Percentiles rank a stretch among this genome's conserved stretches.
These are phyloP conservation scores for Heptranchias perlo DNA, from an alignment of 2,113 vertebrate species.

Conservation along the genomic window DNA sequence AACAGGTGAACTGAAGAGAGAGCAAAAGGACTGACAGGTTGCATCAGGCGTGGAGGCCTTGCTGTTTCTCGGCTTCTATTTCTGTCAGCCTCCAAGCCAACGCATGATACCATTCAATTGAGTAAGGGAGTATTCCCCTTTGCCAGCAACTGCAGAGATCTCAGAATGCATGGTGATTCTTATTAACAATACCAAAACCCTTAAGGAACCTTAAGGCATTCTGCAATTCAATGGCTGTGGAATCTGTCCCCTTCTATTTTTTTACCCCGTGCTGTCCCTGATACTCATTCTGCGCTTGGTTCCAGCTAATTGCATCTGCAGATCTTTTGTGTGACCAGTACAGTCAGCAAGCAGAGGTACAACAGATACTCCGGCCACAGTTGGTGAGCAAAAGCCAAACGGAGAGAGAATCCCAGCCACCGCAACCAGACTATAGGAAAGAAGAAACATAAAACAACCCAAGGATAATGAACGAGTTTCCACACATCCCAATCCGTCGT, in stretches of 20 bases:
- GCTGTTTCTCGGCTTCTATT: neutral
- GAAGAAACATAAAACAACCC: too few species aligned
- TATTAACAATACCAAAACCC: neutral
- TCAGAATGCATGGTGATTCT: neutral
- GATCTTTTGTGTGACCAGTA: neutral
- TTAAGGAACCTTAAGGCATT: neutral
- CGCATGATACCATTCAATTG: neutral
- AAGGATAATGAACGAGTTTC: too few species aligned
- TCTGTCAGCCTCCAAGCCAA: neutral
- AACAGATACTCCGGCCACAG: too few species aligned
- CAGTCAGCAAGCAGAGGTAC: too few species aligned
- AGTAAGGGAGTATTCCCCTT: neutral
- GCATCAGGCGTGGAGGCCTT: neutral
- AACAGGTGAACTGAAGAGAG: neutral
- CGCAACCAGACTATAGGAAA: too few species aligned
- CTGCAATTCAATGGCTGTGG: neutral
- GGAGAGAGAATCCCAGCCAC: neutral
- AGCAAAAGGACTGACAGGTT: conserved; percentile 4
- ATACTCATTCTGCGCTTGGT: neutral
- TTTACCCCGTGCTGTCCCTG: neutral
- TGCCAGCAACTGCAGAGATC: neutral
- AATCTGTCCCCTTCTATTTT: neutral
- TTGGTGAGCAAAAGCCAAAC: neutral
- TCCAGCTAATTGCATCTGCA: neutral
- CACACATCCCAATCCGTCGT: neutral